phyloP scores from a whole-genome alignment of 2,888 invertebrate species.

The Limnephilus rhombicus region DNA sequence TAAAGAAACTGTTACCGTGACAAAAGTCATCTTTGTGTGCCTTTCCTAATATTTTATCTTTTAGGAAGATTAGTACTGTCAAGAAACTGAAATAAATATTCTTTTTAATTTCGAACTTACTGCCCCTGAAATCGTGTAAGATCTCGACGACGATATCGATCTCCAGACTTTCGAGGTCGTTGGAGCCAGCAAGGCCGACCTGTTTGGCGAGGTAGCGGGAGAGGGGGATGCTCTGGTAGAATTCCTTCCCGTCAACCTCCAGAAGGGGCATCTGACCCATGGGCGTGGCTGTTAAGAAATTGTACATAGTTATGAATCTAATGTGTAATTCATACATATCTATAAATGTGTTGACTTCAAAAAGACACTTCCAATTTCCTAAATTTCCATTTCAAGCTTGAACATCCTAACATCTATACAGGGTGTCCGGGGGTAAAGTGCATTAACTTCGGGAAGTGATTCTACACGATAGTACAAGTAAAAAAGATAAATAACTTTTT shows the following conservation, averaged over 20 bases:
- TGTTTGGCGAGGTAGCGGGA: conserved; percentile 81
- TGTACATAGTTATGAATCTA: not conserved
- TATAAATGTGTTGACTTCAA: no score
- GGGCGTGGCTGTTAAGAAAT: conserved; percentile 74
- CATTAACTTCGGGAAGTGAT: no score
- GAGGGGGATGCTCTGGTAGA: conserved; percentile 80
- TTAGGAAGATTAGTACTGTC: not conserved
- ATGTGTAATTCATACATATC: no score
- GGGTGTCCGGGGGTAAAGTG: no score
- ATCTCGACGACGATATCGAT: conserved; percentile 82
- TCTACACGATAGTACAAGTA: no score
- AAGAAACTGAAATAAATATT: conserved; percentile 19
- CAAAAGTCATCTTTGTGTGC: no score
- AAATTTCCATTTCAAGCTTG: no score
- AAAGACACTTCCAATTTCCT: no score
- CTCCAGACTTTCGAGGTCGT: conserved; percentile 79
- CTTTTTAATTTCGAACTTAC: conserved; percentile 72
- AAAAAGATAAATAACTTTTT: no score
- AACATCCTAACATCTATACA: no score
- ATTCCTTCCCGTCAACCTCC: conserved; percentile 80
- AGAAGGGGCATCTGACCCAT: conserved; percentile 82
- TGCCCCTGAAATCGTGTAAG: conserved; percentile 78
- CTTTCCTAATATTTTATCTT: not conserved
- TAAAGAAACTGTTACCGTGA: no score
- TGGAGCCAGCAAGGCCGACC: conserved; percentile 78